Conservation (phyloP, 1,140 invertebrate species). For the Manduca sexta region DNA sequence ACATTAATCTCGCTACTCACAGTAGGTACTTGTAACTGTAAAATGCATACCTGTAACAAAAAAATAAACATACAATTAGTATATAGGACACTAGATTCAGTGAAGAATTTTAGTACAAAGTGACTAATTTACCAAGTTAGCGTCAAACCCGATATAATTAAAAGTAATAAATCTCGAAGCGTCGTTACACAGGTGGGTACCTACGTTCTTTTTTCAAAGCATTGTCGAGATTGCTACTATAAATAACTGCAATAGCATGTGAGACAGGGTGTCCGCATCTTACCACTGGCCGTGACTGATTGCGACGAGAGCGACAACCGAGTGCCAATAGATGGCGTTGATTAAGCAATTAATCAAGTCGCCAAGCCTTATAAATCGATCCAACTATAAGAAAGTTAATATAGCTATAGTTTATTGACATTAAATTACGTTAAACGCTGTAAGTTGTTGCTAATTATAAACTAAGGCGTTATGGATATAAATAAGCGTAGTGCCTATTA, state of each 20-base stretch:
- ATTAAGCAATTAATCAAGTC: conserved; percentile 59
- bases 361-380: conserved; percentile 7
- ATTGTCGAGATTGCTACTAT: conserved; percentile 54
- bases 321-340: conserved; percentile 55
- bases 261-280: conserved; percentile 36
- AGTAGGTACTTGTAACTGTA: too few species aligned
- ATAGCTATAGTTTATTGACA: background rate
- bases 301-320: conserved; percentile 41
- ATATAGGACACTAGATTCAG: too few species aligned
- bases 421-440: too few species aligned
- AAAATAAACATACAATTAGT: background rate
- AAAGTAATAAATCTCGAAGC: conserved; percentile 33
- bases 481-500: too few species aligned
- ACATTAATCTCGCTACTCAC: too few species aligned
- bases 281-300: conserved; percentile 45
- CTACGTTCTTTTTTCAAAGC: conserved; percentile 30
- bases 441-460: too few species aligned
- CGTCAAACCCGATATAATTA: conserved; percentile 32
- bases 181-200: conserved; percentile 32
- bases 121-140: conserved; percentile 16
- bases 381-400: background rate
- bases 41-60: conserved; percentile 35
- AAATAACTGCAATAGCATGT: conserved; percentile 51
- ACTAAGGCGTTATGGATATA: too few species aligned
- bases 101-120: too few species aligned